Conservation (phyloP, 1,140 invertebrate species). For the Euura lappo region DNA sequence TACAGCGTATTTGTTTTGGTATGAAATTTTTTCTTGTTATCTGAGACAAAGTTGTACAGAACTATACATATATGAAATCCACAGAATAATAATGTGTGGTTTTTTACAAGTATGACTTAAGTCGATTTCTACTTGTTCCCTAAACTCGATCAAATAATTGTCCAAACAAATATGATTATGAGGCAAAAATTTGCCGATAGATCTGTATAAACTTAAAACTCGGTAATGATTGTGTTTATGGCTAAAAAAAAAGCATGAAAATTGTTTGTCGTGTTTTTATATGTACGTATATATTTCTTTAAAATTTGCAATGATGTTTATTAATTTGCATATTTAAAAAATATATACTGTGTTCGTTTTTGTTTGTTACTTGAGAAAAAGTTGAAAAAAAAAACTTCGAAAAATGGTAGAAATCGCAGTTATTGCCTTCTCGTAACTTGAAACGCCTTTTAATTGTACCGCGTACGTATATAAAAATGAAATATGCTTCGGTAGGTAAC, state of each 20-base stretch:
- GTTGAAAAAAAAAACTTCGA: conserved; percentile 14
- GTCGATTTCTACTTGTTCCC: background rate
- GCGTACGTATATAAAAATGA: background rate
- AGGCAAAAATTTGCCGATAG: background rate
- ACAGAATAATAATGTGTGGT: background rate
- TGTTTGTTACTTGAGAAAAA: background rate
- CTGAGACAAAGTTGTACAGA: background rate
- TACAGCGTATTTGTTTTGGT: background rate
- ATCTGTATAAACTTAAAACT: background rate
- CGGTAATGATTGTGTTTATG: background rate
- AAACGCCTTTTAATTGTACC: background rate
- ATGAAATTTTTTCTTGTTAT: background rate
- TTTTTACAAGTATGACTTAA: background rate
- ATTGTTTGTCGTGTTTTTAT: background rate
- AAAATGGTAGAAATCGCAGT: conserved; percentile 29
- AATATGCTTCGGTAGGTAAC: conserved; percentile 75
- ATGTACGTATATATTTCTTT: background rate
- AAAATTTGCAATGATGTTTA: background rate
- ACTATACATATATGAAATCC: background rate
- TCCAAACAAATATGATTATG: background rate
- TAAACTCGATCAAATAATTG: background rate
- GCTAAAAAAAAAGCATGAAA: background rate
- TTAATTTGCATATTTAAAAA: conserved; percentile 2
- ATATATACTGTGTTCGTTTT: background rate
- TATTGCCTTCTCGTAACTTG: conserved; percentile 16